Percentiles rank a stretch among this genome's conserved stretches.
These are phyloP conservation scores for Lamellibrachia satsuma DNA, from an alignment of 2,888 invertebrate species.

Conservation along the genomic window DNA sequence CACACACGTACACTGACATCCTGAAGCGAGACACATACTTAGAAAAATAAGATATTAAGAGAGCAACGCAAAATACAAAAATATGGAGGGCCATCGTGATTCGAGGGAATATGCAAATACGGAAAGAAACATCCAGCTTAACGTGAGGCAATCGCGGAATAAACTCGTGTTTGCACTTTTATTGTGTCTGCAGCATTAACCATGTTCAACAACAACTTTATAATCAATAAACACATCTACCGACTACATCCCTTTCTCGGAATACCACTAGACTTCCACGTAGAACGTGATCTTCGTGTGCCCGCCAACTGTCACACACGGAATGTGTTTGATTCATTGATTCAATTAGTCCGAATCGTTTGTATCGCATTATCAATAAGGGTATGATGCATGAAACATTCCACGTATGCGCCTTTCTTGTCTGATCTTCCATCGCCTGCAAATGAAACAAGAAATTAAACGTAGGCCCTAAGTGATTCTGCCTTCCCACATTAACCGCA, in stretches of 20 bases:
- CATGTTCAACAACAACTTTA: not conserved
- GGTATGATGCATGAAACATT: not conserved
- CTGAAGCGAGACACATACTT: too few species aligned
- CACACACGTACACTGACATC: too few species aligned
- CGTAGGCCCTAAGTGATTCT: not conserved
- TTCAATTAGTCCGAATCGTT: not conserved
- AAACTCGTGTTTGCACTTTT: not conserved
- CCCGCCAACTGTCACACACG: not conserved
- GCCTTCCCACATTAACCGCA: not conserved
- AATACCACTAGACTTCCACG: not conserved
- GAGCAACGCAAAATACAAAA: too few species aligned
- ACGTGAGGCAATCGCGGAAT: not conserved
- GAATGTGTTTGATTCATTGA: not conserved
- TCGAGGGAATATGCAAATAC: not conserved
- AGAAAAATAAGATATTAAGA: too few species aligned
- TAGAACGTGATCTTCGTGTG: not conserved
- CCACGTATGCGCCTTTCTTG: not conserved
- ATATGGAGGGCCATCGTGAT: too few species aligned
- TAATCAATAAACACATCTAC: not conserved
- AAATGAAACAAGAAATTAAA: not conserved
- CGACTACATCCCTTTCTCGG: not conserved
- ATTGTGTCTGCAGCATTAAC: not conserved
- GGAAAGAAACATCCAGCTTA: not conserved
- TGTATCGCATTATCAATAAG: not conserved
- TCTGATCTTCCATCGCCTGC: not conserved